Percentiles rank a stretch among this genome's conserved stretches.
These are phyloP conservation scores for Thera obeliscata DNA, from an alignment of 2,888 invertebrate species.

Conservation along the genomic window DNA sequence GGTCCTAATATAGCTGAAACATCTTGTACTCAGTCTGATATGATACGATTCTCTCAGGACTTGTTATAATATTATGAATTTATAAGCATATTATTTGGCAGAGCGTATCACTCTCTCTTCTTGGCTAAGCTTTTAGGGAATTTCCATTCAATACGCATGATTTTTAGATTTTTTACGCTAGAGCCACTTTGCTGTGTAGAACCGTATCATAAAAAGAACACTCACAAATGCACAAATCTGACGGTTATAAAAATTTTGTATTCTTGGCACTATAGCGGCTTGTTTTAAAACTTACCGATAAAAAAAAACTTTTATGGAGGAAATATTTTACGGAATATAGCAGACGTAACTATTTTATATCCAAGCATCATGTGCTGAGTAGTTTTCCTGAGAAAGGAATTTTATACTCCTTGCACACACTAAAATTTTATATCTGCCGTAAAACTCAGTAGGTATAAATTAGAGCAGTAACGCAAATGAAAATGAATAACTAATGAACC, in stretches of 20 bases:
- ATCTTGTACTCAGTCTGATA: conserved; percentile 61
- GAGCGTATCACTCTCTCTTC: neutral
- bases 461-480: conserved; percentile 67
- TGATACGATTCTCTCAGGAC: conserved; percentile 62
- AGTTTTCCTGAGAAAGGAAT: conserved; percentile 41
- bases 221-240: too few relatives aligned
- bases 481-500: conserved; percentile 77
- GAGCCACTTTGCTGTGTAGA: too few relatives aligned
- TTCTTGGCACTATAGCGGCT: neutral
- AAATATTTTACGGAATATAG: neutral
- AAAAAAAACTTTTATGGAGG: neutral
- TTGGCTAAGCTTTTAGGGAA: too few relatives aligned
- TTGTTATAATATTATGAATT: conserved; percentile 26
- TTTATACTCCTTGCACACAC: conserved; percentile 23
- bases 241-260: neutral
- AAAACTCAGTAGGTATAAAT: conserved; percentile 58
- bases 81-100: conserved; percentile 9
- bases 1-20: conserved; percentile 63
- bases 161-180: too few relatives aligned
- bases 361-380: conserved; percentile 44
- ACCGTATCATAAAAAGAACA: too few relatives aligned
- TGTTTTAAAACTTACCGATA: too few relatives aligned
- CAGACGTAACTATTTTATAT: neutral
- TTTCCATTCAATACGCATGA: too few relatives aligned
- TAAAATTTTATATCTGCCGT: conserved; percentile 60